Percentiles rank a stretch among this genome's conserved stretches.
Evolutionary conservation across 35 echinoderm and acorn worm genomes (phyloP).

Genomic region (Stichopus chloronotus): DNA sequence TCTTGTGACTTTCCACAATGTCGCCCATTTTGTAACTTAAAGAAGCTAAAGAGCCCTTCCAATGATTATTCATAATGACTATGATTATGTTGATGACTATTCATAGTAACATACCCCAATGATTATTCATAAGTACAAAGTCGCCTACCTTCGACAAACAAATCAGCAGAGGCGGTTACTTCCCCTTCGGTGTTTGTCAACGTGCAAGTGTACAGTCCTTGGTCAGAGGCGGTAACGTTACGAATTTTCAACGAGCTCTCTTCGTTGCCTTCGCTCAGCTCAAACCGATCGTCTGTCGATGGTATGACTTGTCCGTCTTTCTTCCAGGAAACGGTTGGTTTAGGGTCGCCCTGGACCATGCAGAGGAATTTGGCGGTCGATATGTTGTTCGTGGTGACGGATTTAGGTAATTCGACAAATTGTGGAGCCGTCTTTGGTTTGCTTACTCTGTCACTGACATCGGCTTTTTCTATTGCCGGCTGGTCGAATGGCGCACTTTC

Average conservation of each 20-base stretch:
- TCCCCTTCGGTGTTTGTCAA: constrained; percentile 70
- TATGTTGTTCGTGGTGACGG: constrained; percentile 54
- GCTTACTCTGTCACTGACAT: not conserved
- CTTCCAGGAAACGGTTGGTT: constrained; percentile 76
- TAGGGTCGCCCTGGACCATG: constrained; percentile 74
- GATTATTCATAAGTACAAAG: no score
- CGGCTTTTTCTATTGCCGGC: not conserved
- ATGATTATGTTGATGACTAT: no score
- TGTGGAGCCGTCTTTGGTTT: constrained; percentile 53
- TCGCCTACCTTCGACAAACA: constrained; percentile 73
- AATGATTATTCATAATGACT: no score
- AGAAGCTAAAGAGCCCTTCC: no score
- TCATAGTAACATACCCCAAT: no score
- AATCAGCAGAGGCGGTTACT: constrained; percentile 54
- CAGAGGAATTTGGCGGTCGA: constrained; percentile 70
- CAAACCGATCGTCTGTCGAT: constrained; percentile 54
- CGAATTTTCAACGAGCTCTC: constrained; percentile 71
- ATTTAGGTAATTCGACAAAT: constrained; percentile 72
- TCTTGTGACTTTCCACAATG: no score
- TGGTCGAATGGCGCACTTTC: not conserved
- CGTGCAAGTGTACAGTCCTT: constrained; percentile 81
- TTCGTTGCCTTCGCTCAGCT: constrained; percentile 66
- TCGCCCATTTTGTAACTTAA: no score
- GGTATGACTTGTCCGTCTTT: constrained; percentile 63
- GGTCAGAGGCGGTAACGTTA: constrained; percentile 61